Conservation (phyloP, 2,113 vertebrate species). For the Gallinago paraguaiae region DNA sequence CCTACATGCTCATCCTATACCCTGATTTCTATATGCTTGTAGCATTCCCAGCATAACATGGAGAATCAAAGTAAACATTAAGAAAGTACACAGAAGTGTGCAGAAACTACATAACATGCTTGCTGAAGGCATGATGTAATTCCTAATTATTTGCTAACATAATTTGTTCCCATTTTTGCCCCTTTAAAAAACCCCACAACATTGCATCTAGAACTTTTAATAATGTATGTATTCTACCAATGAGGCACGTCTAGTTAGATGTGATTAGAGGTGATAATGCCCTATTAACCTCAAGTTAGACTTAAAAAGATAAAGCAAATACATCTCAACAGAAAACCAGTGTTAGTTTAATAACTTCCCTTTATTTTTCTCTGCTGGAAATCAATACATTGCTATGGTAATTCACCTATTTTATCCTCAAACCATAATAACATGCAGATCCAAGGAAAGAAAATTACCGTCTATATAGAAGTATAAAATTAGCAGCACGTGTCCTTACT, state of each 20-base stretch:
- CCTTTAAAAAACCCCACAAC: background rate
- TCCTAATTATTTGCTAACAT: background rate
- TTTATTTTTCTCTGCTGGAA: conserved; percentile 21
- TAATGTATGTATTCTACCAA: background rate
- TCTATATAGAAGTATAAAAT: background rate
- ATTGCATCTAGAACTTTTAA: background rate
- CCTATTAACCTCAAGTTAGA: conserved; percentile 5
- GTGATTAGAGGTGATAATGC: background rate
- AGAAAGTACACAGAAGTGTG: background rate
- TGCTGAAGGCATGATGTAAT: background rate
- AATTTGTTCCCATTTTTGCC: background rate
- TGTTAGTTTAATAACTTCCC: background rate
- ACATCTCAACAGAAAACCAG: background rate
- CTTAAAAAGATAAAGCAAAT: conserved; percentile 7
- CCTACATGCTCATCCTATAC: background rate
- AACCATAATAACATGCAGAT: background rate
- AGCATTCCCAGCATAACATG: background rate
- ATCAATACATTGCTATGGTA: conserved; percentile 1
- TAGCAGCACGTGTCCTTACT: background rate
- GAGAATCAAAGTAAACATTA: background rate
- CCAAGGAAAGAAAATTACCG: conserved; percentile 18
- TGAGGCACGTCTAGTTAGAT: background rate
- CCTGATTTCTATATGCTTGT: background rate
- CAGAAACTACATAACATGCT: background rate
- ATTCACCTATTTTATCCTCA: conserved; percentile 14